A percentile compares a stretch with the other conserved stretches of the same genome.
Evolutionary conservation across 92 coral and sea anemone species (phyloP).

Genomic region (Diadumene lineata): DNA sequence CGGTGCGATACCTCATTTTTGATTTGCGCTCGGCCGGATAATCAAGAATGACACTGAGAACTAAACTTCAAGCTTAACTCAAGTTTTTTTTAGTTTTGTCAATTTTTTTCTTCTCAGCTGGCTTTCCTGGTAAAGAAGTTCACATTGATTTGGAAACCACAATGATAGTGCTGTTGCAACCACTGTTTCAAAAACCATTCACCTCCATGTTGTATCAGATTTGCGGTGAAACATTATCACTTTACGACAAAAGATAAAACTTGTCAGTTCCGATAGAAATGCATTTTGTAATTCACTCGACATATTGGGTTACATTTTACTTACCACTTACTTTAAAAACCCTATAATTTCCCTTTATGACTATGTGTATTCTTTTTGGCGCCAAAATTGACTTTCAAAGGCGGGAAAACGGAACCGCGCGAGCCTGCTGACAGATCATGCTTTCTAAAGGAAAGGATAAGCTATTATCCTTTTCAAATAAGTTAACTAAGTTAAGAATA

Average conservation of each 20-base stretch:
- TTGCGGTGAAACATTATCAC: constrained; percentile 26
- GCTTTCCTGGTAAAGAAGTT: background rate
- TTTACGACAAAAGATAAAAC: background rate
- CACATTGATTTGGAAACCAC: background rate
- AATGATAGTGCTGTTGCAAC: background rate
- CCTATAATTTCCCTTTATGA: constrained; percentile 3
- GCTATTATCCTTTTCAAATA: background rate
- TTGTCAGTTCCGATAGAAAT: constrained; percentile 5
- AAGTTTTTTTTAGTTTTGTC: background rate
- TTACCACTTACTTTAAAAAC: background rate
- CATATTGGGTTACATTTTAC: constrained; percentile 6
- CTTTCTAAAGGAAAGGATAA: background rate
- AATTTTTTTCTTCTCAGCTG: background rate
- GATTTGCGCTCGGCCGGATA: too few relatives aligned
- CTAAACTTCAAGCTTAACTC: too few relatives aligned
- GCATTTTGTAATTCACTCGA: background rate
- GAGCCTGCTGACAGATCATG: background rate
- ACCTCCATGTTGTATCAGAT: constrained; percentile 18
- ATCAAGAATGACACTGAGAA: too few relatives aligned
- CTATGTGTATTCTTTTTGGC: constrained; percentile 7
- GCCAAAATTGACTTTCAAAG: background rate
- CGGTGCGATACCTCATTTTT: too few relatives aligned
- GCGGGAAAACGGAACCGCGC: constrained; percentile 11
- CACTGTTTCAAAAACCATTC: constrained; percentile 8
- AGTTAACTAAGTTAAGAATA: background rate